Conservation (phyloP, 2,113 vertebrate species). For the Fukomys damarensis region DNA sequence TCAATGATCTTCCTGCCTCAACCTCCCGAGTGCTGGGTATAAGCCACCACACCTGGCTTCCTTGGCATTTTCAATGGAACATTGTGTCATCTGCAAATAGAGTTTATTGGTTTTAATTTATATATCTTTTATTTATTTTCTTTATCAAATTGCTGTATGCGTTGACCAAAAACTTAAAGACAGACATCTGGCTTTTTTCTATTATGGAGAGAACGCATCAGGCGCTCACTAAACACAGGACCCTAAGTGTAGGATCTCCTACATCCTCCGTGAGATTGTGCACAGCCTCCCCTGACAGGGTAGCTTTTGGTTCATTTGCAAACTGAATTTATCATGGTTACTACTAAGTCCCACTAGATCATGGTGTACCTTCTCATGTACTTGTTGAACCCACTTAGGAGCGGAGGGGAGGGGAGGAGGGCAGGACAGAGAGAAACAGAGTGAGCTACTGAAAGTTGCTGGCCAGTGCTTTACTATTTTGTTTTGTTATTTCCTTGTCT, state of each 20-base stretch:
- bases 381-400: not conserved
- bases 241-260: not conserved
- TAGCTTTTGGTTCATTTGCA: not conserved
- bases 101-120: not conserved
- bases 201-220: not conserved
- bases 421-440: not conserved
- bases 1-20: no score
- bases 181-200: not conserved
- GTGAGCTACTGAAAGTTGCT: not conserved
- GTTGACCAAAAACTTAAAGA: not conserved
- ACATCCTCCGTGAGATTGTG: not conserved
- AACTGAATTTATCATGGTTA: not conserved
- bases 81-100: not conserved
- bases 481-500: not conserved
- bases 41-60: not conserved
- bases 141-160: not conserved
- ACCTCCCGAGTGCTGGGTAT: no score
- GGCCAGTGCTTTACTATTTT: not conserved
- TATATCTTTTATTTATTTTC: not conserved
- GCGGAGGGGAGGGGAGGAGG: not conserved
- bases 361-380: not conserved
- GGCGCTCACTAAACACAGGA: no score
- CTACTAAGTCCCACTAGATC: not conserved
- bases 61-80: not conserved
- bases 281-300: not conserved